These are phyloP conservation scores for Silurus asotus DNA, from an alignment of 2,113 vertebrate species.

Conservation along the genomic window DNA sequence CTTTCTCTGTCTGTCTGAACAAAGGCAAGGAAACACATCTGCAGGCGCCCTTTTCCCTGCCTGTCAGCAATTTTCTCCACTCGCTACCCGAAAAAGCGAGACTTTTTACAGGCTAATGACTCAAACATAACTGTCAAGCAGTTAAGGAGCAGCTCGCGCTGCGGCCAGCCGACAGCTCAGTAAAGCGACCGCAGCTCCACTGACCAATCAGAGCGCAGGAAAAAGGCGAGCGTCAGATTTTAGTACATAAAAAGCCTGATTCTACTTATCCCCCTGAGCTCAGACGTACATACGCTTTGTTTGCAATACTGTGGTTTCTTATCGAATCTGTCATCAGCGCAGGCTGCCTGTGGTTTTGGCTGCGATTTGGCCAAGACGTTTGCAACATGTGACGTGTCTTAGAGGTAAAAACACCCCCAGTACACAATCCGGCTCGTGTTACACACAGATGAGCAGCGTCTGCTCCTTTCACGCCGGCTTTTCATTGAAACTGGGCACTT, in stretches of 20 bases:
- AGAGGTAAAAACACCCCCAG: neutral
- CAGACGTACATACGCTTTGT: conserved; percentile 11
- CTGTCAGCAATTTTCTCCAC: conserved; percentile 47
- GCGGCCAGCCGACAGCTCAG: neutral
- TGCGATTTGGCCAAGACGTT: conserved; percentile 21
- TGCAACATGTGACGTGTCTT: conserved; percentile 11
- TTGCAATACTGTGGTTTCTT: conserved; percentile 17
- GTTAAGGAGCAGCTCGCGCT: neutral
- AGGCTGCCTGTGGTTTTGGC: neutral
- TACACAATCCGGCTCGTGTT: conserved; percentile 21
- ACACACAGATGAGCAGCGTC: conserved; percentile 25
- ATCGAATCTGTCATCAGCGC: neutral
- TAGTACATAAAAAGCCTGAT: neutral
- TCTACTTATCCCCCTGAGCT: neutral
- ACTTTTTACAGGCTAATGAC: conserved; percentile 38
- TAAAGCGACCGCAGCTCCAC: neutral
- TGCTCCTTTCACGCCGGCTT: conserved; percentile 35
- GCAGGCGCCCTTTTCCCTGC: conserved; percentile 31
- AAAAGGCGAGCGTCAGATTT: neutral
- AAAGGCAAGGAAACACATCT: conserved; percentile 46
- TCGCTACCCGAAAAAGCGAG: conserved; percentile 15
- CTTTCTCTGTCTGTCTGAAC: conserved; percentile 42
- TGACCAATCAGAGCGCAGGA: conserved; percentile 1
- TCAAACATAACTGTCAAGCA: conserved; percentile 30
- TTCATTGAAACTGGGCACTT: conserved; percentile 28